Percentiles rank a stretch among this genome's conserved stretches.
phyloP scores from a whole-genome alignment of 2,113 vertebrate genomes.

The Clarias batrachus region DNA sequence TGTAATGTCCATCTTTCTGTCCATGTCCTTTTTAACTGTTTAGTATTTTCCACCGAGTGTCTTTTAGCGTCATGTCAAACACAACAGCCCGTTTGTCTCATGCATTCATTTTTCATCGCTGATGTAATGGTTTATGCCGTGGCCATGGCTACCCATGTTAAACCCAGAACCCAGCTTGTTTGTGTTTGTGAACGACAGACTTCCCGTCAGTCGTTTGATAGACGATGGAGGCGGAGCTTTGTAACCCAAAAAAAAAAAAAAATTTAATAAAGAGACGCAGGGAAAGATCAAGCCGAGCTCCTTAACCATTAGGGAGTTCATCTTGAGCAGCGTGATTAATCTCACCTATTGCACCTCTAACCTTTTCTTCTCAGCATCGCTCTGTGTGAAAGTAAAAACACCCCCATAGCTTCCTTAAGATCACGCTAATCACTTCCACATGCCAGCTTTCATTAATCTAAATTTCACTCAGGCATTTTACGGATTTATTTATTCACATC shows the following conservation, averaged over 20 bases:
- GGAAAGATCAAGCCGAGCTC: background rate
- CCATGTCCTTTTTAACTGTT: background rate
- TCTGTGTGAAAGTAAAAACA: conserved; percentile 2
- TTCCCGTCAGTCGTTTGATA: background rate
- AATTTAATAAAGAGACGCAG: too few species aligned
- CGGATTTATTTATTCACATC: conserved; percentile 35
- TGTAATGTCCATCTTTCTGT: background rate
- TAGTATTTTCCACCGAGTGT: background rate
- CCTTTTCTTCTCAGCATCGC: background rate
- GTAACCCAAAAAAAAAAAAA: background rate
- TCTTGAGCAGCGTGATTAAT: background rate
- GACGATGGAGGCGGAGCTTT: background rate
- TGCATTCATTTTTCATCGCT: background rate
- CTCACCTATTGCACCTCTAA: background rate
- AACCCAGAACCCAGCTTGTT: background rate
- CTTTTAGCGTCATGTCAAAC: background rate
- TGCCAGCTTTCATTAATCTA: conserved; percentile 24
- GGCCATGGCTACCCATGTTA: background rate
- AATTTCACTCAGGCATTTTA: conserved; percentile 33
- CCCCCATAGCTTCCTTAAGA: conserved; percentile 1
- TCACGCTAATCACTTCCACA: background rate
- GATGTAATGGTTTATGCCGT: background rate
- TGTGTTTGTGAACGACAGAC: background rate
- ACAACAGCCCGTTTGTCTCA: background rate
- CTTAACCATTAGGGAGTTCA: background rate